A percentile compares a stretch with the other conserved stretches of the same genome.
phyloP scores from a whole-genome alignment of 2,888 invertebrate species.

The Caenorhabditis parvicauda region DNA sequence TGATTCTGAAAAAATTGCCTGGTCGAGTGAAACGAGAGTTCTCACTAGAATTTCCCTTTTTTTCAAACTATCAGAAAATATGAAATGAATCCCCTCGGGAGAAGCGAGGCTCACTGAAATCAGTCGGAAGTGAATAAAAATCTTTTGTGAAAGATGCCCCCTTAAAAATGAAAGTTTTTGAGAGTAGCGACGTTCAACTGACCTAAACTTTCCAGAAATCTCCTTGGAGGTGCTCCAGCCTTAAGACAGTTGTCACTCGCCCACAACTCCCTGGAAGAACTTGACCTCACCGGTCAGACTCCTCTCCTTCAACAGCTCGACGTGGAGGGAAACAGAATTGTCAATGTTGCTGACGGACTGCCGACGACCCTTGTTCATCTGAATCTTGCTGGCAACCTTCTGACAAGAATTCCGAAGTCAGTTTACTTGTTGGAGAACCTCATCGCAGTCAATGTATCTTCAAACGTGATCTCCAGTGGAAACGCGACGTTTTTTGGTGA shows the following conservation, averaged over 20 bases:
- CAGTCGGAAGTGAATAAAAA: no score
- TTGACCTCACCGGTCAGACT: slow-evolving; percentile 25
- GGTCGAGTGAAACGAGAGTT: no score
- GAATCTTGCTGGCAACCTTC: slow-evolving; percentile 44
- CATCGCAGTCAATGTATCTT: slow-evolving; percentile 48
- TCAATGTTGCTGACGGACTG: slow-evolving; percentile 4
- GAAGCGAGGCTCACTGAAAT: no score
- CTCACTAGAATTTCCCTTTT: no score
- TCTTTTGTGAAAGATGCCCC: no score
- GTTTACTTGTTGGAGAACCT: slow-evolving; percentile 38
- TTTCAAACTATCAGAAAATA: no score
- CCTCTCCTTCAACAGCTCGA: slow-evolving; percentile 48
- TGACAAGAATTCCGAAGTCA: slow-evolving; percentile 40
- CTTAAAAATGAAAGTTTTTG: no score
- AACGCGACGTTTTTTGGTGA: slow-evolving; percentile 26
- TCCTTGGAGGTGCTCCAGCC: slow-evolving; percentile 24
- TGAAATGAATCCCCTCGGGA: no score
- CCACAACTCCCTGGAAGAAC: slow-evolving; percentile 27
- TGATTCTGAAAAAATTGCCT: background rate
- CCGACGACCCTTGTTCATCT: slow-evolving; percentile 45
- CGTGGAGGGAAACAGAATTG: slow-evolving; percentile 26
- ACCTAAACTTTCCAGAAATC: slow-evolving; percentile 24
- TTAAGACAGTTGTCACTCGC: slow-evolving; percentile 42
- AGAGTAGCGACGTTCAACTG: no score
- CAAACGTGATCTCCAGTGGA: slow-evolving; percentile 32